A percentile compares a stretch with the other conserved stretches of the same genome.
phyloP scores from a whole-genome alignment of 2,888 invertebrate genomes.

The Eilema depressum region DNA sequence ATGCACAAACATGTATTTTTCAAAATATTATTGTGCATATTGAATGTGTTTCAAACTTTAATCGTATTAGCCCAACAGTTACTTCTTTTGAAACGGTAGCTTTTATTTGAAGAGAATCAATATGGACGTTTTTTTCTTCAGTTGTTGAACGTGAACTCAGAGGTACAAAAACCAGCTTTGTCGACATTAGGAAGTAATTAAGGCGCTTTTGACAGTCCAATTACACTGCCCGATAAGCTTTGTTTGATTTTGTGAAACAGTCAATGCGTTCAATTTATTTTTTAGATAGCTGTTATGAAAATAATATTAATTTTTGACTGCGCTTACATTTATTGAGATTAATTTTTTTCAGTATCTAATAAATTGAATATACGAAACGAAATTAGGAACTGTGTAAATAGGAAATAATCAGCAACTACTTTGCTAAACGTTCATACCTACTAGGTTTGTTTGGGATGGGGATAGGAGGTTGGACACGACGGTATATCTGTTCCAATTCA shows the following conservation, averaged over 20 bases:
- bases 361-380: no score
- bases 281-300: constrained; percentile 7
- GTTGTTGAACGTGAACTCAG: constrained; percentile 58
- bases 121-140: constrained; percentile 52
- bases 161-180: constrained; percentile 73
- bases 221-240: constrained; percentile 67
- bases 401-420: no score
- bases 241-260: constrained; percentile 49
- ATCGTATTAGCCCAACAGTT: not conserved
- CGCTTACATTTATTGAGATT: not conserved
- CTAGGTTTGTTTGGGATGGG: no score
- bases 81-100: not conserved
- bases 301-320: not conserved
- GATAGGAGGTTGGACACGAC: no score
- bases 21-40: no score
- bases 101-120: constrained; percentile 5
- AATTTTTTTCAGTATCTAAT: not conserved
- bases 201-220: constrained; percentile 72
- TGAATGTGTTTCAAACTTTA: no score
- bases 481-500: no score
- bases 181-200: constrained; percentile 85
- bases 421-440: no score
- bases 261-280: constrained; percentile 58
- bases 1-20: no score
- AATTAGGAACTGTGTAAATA: no score